These are phyloP conservation scores for Hypselothyrea guttata DNA, from an alignment of 2,888 invertebrate genomes.

Conservation along the genomic window DNA sequence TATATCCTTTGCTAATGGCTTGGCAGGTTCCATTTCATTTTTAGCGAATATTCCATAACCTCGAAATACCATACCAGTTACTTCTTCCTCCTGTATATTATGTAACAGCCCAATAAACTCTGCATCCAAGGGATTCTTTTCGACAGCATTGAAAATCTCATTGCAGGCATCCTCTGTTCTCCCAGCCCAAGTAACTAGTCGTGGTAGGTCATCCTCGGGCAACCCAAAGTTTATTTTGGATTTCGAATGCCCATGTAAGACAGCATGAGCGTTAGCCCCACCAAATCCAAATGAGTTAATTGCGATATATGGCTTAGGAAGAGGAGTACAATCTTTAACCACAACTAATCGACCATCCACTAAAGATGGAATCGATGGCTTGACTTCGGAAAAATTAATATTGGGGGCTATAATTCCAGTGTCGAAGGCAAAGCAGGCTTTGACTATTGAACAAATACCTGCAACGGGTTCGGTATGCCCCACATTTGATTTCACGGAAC, in stretches of 20 bases:
- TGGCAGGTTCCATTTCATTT: conserved; percentile 54
- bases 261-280: conserved; percentile 88
- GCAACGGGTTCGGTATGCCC: conserved; percentile 96
- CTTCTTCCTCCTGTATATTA: too few species aligned
- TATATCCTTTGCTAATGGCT: conserved; percentile 83
- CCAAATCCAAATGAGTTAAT: conserved; percentile 98
- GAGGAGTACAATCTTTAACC: too few species aligned
- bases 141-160: too few species aligned
- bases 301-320: too few species aligned
- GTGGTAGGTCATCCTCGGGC: too few species aligned
- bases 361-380: conserved; percentile 85
- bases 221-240: conserved; percentile 83
- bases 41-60: conserved; percentile 86
- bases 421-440: conserved; percentile 92
- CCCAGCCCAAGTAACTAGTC: too few species aligned
- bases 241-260: conserved; percentile 71
- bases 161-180: too few species aligned
- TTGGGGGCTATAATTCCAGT: conserved; percentile 92
- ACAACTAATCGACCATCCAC: conserved; percentile 87
- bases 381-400: conserved; percentile 88
- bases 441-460: conserved; percentile 91
- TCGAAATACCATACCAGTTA: too few species aligned
- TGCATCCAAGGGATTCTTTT: too few species aligned
- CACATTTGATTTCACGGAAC: conserved; percentile 96
- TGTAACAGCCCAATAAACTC: too few species aligned